Evolutionary conservation across 1,140 invertebrate species (phyloP), one percentile per base, ranked within the genome.

Genomic region (Scaptomyza pallida): DNA sequence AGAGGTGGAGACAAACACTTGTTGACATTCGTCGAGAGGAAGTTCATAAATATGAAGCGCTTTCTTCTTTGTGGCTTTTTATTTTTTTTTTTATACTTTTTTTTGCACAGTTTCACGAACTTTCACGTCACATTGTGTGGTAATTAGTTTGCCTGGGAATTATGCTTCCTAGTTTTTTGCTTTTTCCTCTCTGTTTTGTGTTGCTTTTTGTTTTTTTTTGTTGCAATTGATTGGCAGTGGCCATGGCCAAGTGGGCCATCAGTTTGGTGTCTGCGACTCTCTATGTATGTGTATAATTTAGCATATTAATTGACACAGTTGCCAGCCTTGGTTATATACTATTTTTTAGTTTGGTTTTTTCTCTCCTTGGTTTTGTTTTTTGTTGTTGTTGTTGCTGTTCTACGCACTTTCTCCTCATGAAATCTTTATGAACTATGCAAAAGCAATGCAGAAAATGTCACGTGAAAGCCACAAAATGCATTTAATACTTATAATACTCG

Each of bases 281-380:
- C 4, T 21, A 4, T 30, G 68, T 65, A 65, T 71, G 72, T 79
- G 81, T 86, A 86, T 86, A 86, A 88, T 86, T 86, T 88, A 86
- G 81, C 81, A 86, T 86, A 86, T 86, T 88, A 86, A 86, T 86
- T 86, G 81, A 88, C 81, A 86, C 70, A 86, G 78, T 88, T 86
- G 86, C 77, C 72, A 77, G 72, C 21, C 23, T 26, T 26, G 23
- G 23, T 26, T 26, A 23, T 23, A n/a, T n/a, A n/a, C n/a, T n/a
- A n/a, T 23, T 23, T 17, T 15, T 26, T 52, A n/a, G n/a, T n/a
- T n/a, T n/a, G n/a, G n/a, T 37, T 68, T 78, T 52, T 45, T 61
- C 47, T 64, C 37, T 45, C 13, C 1, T 5, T 8, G 5, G 26
- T 30, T 30, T 71, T 54, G 43, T 43, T 37, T 33, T 63, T 48